These are phyloP conservation scores for Melanostoma scalare DNA, from an alignment of 2,888 invertebrate species.

Conservation along the genomic window DNA sequence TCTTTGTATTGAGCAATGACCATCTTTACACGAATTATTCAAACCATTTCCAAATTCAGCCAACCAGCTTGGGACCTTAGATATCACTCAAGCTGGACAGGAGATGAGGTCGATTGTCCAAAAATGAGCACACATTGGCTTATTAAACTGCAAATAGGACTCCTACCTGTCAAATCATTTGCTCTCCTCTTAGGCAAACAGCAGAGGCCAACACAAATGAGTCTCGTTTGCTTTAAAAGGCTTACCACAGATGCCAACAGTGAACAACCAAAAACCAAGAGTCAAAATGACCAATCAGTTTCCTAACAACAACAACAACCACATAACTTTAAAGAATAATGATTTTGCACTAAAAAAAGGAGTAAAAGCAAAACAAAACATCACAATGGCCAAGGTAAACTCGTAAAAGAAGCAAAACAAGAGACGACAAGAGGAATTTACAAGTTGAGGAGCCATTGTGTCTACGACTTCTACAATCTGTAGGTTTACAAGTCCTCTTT, in stretches of 20 bases:
- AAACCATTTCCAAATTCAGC: too few species aligned
- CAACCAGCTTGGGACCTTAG: too few species aligned
- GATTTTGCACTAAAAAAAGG: not conserved
- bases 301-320: slow-evolving; percentile 1
- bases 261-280: slow-evolving; percentile 24
- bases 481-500: slow-evolving; percentile 28
- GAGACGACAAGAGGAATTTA: slow-evolving; percentile 44
- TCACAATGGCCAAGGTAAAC: slow-evolving; percentile 25
- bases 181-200: slow-evolving; percentile 43
- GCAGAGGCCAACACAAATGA: slow-evolving; percentile 49
- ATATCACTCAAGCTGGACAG: too few species aligned
- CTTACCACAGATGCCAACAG: slow-evolving; percentile 16
- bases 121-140: slow-evolving; percentile 48
- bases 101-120: not conserved
- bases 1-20: too few species aligned
- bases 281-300: slow-evolving; percentile 32
- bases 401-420: not conserved
- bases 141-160: slow-evolving; percentile 65
- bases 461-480: slow-evolving; percentile 6
- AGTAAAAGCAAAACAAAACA: slow-evolving; percentile 14
- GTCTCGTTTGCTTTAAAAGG: slow-evolving; percentile 42
- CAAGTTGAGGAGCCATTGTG: slow-evolving; percentile 43
- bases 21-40: too few species aligned
- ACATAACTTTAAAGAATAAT: slow-evolving; percentile 20
- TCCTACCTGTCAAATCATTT: slow-evolving; percentile 66